These are phyloP conservation scores for Sipha maydis DNA, from an alignment of 2,888 invertebrate species.

Conservation along the genomic window DNA sequence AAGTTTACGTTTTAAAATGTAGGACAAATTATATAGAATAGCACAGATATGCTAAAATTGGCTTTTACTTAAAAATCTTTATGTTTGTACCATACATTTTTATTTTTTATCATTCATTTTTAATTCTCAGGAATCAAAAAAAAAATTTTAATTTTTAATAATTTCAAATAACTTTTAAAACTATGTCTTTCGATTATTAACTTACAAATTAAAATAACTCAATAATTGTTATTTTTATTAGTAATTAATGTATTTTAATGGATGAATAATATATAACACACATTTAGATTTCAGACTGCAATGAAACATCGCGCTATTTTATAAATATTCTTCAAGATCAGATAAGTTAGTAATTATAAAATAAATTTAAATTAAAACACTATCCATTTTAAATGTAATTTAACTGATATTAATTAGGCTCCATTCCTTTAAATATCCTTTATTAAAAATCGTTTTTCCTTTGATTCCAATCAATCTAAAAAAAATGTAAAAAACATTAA, in stretches of 20 bases:
- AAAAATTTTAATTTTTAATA: not conserved
- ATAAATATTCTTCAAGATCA: not conserved
- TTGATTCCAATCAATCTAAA: not conserved
- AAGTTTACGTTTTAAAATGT: no score
- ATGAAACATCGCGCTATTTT: slow-evolving; percentile 2
- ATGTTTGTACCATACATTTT: not conserved
- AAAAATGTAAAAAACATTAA: not conserved
- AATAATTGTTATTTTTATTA: not conserved
- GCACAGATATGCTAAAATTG: not conserved
- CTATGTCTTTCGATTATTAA: not conserved
- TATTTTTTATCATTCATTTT: not conserved
- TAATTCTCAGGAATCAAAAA: not conserved
- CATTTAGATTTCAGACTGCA: slow-evolving; percentile 27
- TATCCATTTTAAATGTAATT: not conserved
- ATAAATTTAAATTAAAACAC: not conserved
- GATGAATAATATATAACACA: not conserved
- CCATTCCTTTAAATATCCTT: not conserved
- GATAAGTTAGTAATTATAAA: slow-evolving; percentile 16
- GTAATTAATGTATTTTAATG: not conserved
- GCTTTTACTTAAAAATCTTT: not conserved
- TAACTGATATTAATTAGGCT: not conserved
- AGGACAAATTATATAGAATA: not conserved
- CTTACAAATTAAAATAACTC: not conserved
- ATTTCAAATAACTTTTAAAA: not conserved
- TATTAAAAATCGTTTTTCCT: not conserved